Evolutionary conservation across 35 echinoderm and acorn worm genomes (phyloP), one percentile per base, ranked within the genome.

Genomic region (Chiridota heheva): DNA sequence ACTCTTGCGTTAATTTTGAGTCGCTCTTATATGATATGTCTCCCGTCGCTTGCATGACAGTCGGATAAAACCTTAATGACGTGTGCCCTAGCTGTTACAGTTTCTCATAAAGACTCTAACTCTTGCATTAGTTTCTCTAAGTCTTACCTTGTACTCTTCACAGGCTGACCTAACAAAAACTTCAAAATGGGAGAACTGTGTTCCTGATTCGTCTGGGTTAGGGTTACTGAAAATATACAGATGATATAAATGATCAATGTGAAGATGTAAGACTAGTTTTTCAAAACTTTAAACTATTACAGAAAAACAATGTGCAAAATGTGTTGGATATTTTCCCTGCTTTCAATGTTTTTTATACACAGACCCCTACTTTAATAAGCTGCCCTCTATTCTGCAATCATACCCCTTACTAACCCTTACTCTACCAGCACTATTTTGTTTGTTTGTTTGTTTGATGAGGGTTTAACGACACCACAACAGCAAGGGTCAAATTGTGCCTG

Each of bases 141-240:
- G 48, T 10, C 36, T 3, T 76, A 78, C 75, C 75, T 78, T 78
- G 53, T 60, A 78, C 7, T 78, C 48, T 36, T 34, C 36, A 37
- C 25, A 58, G 20, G 75, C 49, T 24, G 18, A n/a, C 7, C 22
- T 78, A 17, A 78, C 75, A 78, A 78, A 78, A 2, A 16, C 55
- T 20, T 49, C 75, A 22, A 78, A 61, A 10, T 40, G 40, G 33
- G 75, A 49, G 62, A 78, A 78, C n/a, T 78, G 75, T 26, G 27
- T 78, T 16, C 51, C 62, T 3, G 75, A 78, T 78, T 78, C 55
- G 37, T 42, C 58, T 61, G 75, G 75, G 25, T 37, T 78, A 7
- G 48, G 51, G 62, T 62, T 58, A 40, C 75, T 78, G 75, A 2
- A 62, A 22, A 18, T 7, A 17, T 47, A 78, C 58, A 2, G 28